Evolutionary conservation across 2,888 invertebrate species (phyloP), one percentile per base, ranked within the genome.

Genomic region (Cryptocephalus primarius): DNA sequence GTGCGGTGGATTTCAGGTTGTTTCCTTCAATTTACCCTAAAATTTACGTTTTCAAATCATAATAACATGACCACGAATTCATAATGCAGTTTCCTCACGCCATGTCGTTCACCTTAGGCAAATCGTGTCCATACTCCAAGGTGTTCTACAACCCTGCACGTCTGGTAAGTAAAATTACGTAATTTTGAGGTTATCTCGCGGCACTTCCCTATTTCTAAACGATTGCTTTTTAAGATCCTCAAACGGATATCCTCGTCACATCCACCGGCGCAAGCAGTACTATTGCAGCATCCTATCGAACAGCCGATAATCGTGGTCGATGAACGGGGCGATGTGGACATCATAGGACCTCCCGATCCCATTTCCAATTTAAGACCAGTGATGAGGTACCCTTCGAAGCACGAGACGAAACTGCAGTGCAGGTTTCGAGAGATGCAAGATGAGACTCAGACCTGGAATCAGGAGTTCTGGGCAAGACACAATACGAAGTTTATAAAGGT

Each of bases 401-500:
- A 81, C 57, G 91, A 92, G 71, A 82, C 83, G 0, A 53, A 60
- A 1, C 60, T 83, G 45, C 85, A 88, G 59, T 77, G 72, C 55
- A 67, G 70, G 53, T 80, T 84, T 57, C 74, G 90, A 49, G 65
- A 78, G 54, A 66, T 78, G 54, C 78, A 84, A 60, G 72, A 77
- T 52, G 80, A 81, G 50, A 83, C 85, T 0, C 87, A 88, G 59
- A 72, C 76, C 47, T 92, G 90, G 90, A 90, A 91, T 67, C 83
- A 90, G 54, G 72, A 76, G 34, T 92, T 91, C 71, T 92, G 92
- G 92, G 73, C 76, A 1, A 74, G 75, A 50, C 91, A 92, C 59
- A 92, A 92, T 63, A 75, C 76, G 22, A 78, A 76, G 46, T 92
- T 90, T 69, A 77, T 80, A 60, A 75, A 82, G 67, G 85, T 84